Conservation (phyloP, 92 coral and sea anemone species). For the Epizoanthus scotinus region DNA sequence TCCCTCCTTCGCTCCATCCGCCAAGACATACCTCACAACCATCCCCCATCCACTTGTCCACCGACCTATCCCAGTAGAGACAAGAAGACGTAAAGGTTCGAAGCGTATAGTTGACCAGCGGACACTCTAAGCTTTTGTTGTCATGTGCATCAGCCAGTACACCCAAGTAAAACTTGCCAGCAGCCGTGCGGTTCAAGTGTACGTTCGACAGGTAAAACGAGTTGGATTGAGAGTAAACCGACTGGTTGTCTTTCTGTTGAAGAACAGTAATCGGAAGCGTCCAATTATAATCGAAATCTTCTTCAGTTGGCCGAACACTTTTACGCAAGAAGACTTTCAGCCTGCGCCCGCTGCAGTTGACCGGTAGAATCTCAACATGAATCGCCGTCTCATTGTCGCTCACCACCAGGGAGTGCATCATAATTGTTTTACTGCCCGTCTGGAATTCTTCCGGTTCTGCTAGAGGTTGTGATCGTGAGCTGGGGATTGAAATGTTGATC, state of each 20-base stretch:
- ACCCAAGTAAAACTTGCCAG: constrained; percentile 53
- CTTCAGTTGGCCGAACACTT: constrained; percentile 51
- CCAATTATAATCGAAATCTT: constrained; percentile 67
- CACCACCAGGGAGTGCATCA: constrained; percentile 56
- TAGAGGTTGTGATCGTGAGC: constrained; percentile 31
- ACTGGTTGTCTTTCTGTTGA: constrained; percentile 34
- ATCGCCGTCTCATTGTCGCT: constrained; percentile 61
- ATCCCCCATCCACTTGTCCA: constrained; percentile 60
- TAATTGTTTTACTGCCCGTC: constrained; percentile 44
- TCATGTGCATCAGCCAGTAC: constrained; percentile 37
- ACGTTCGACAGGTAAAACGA: constrained; percentile 75
- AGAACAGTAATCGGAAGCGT: constrained; percentile 51
- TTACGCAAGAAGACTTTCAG: constrained; percentile 56
- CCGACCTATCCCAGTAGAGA: constrained; percentile 60
- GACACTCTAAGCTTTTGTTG: constrained; percentile 37
- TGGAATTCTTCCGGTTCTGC: constrained; percentile 32
- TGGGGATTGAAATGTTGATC: constrained; percentile 64
- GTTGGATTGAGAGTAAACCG: constrained; percentile 39
- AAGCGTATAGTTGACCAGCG: constrained; percentile 60
- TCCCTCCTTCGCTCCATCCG: neutral
- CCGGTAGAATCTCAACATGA: constrained; percentile 64
- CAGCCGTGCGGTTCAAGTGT: constrained; percentile 64
- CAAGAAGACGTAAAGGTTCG: constrained; percentile 59
- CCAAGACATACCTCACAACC: constrained; percentile 73
- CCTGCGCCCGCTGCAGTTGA: constrained; percentile 61